Base-by-base conservation (phyloP, 2,888 invertebrate genomes). In the Sminthurinus aureus region DNA sequence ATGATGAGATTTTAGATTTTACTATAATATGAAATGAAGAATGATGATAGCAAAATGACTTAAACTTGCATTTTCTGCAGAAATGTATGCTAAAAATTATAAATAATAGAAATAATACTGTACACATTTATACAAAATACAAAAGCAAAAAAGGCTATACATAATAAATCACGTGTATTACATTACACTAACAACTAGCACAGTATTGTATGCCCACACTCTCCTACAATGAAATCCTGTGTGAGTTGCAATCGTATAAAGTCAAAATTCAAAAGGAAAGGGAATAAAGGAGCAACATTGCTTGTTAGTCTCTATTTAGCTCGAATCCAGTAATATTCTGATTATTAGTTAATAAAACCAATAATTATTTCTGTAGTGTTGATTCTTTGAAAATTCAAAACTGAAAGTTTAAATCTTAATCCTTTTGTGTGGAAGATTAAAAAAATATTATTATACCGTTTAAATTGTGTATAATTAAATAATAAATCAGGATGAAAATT, bases 231-330 rank as follows among this genome's bases (percentile, higher is more conserved):
- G 38, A 75, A 75, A 50, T 75, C 75, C 51, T 75, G 75, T 75
- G 51, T 75, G 6, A 75, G 75, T 18, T 75, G 75, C n/a, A 75
- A 75, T n/a, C 20, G n/a, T 15, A 24, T 75, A 38, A 75, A 75
- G 18, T 38, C 75, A 0, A 75, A 75, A 50, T 50, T 75, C 9
- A 38, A 50, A 50, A 18, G 50, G 50, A 75, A 50, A 50, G 18
- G 75, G 50, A 75, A 51, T 75, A 75, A 20, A 51, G 73, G 26
- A 26, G 18, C 64, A 13, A 9, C 38, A 38, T 38, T 38, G 6
- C 38, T 38, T 6, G 38, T 38, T 38, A 38, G 38, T 38, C 38
- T 38, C 38, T 38, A 38, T 6, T 38, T 38, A 38, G 38, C n/a
- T n/a, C n/a, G n/a, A n/a, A n/a, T n/a, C n/a, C n/a, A 38, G 6